Conservation (phyloP, 2,797 vertebrate species). For the Aphelocoma californica region DNA sequence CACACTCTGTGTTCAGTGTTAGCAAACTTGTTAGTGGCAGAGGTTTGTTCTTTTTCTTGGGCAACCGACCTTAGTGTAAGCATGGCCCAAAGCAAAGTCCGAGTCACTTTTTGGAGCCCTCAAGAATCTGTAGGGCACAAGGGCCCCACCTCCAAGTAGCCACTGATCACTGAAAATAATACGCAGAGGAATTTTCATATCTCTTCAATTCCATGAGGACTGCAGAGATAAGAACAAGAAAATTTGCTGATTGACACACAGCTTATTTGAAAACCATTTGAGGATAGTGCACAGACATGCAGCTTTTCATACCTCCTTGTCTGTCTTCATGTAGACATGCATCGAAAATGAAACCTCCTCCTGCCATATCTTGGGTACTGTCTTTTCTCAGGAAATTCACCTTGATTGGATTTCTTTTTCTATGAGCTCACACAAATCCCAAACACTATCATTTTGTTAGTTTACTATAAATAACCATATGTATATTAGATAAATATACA, state of each 20-base stretch:
- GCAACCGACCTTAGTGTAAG: rapidly evolving
- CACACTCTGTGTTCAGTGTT: not conserved
- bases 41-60: not conserved
- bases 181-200: not conserved
- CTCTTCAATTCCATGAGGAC: not conserved
- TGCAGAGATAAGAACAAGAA: not conserved
- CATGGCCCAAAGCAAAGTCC: not conserved
- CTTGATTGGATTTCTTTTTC: not conserved
- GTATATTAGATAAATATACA: not conserved
- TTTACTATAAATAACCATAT: not conserved
- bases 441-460: not conserved
- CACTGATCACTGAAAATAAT: not conserved
- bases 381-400: not conserved
- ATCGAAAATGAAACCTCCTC: not conserved
- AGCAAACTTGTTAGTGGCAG: not conserved
- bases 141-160: not conserved
- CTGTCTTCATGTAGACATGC: not conserved
- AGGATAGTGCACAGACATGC: not conserved
- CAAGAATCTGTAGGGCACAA: not conserved
- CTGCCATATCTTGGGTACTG: not conserved
- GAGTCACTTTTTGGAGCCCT: not conserved
- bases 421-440: not conserved
- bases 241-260: not conserved
- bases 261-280: not conserved
- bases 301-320: not conserved